Evolutionary conservation across 2,797 vertebrate genomes (phyloP), one percentile per base, ranked within the genome.

Genomic region (Orestias chungarensis): DNA sequence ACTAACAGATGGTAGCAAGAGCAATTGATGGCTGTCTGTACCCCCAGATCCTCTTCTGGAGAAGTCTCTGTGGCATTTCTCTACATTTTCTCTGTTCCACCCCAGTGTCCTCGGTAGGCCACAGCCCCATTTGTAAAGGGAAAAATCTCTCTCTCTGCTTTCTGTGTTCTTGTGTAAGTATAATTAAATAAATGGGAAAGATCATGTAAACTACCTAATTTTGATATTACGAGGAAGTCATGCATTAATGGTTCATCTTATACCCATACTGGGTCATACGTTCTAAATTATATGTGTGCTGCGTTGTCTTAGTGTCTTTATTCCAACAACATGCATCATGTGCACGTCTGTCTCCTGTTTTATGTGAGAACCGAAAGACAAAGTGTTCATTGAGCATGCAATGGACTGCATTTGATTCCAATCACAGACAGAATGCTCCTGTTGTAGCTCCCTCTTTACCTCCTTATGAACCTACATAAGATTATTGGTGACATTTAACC

Each of bases 371-470:
- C 73, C 82, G 77, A 70, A 68, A 91, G 86, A 93, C 90, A 93
- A 92, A 92, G 89, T 83, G 76, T 65, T 84, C 87, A 91, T 91
- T 89, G 91, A 92, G 82, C 87, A n/a, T n/a, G n/a, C n/a, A n/a
- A n/a, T n/a, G n/a, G 86, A 81, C 83, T 77, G 81, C 71, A 25
- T 79, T 79, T 85, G 86, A 79, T 80, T 86, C 83, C 86, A 82
- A 89, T 93, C 86, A 86, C 78, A 86, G 86, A 87, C 74, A 83
- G 79, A 81, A 75, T n/a, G 82, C 84, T 87, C 82, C 89, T 88
- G 88, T 91, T 91, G 86, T 78, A 83, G 81, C 88, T 85, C 57
- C 71, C 78, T 82, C 70, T 20, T 81, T 85, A 3, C 59, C 80
- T 88, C 81, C 87, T 93, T 90, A 93, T 73, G 23, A 67, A 67